Evolutionary conservation across 2,113 vertebrate genomes (phyloP), one percentile per base, ranked within the genome.

Genomic region (Orthonyx spaldingii): DNA sequence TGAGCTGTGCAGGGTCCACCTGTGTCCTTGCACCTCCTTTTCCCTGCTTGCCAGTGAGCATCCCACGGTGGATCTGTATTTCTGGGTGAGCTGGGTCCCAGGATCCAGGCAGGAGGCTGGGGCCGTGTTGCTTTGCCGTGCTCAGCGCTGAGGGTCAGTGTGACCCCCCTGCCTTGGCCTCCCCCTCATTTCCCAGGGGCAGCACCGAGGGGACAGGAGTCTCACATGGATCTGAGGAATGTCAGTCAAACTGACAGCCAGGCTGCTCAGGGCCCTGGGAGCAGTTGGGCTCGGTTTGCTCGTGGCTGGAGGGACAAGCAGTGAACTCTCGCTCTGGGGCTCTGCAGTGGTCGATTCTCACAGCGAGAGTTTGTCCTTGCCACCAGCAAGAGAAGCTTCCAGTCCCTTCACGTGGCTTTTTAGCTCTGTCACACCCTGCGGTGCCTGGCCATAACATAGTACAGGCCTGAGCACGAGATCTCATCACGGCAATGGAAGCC

Each of bases 101-200:
- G 12, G 22, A 13, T 59, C 30, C 4, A 22, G 61, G 46, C 46
- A 46, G 78, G 41, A 53, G 33, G 32, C 61, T 26, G 41, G 13
- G 7, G 49, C 66, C 0, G 0, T 15, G 28, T n/a, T 53, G 44
- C 37, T 87, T 28, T 69, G 69, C 19, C 0, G 0, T 50, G n/a
- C 50, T 75, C 27, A 24, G 47, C 1, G 0, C 57, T 28, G 27
- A 27, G 64, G 50, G 42, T 59, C 1, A 3, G 6, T 2, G 3
- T 37, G 22, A 27, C 16, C 13, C 24, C 39, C 13, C 22, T 4
- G 4, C 74, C 33, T 35, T n/a, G 55, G 28, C 37, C 30, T 71
- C 15, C 33, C 39, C 35, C 23, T 60, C 4, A 1, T 44, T 33
- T 79, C 46, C 7, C 2, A 11, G 71, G 59, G 46, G 3, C 50